Percentiles rank a stretch among this genome's conserved stretches.
Conservation (phyloP, 2,113 vertebrate species). For the Tetrao urogallus region DNA sequence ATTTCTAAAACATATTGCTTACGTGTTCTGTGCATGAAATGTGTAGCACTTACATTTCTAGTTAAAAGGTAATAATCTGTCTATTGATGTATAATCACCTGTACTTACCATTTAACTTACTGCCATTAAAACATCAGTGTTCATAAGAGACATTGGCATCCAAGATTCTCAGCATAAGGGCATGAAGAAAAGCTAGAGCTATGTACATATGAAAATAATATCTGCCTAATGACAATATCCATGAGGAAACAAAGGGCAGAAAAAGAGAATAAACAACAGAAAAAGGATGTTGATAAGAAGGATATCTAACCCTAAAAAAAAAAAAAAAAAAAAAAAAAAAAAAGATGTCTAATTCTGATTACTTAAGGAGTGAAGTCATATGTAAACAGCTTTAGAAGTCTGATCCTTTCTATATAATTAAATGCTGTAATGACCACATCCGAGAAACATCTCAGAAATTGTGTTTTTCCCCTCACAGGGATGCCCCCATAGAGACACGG, state of each 20-base stretch:
- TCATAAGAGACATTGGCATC: neutral
- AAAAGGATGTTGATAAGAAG: neutral
- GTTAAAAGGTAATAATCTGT: neutral
- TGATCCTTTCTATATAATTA: neutral
- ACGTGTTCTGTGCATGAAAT: neutral
- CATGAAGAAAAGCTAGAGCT: neutral
- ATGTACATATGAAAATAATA: neutral
- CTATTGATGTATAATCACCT: neutral
- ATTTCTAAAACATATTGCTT: neutral
- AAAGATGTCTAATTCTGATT: neutral
- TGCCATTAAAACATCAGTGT: neutral
- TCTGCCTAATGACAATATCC: neutral
- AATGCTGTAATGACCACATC: neutral
- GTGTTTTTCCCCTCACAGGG: fast-evolving
- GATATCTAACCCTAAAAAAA: neutral
- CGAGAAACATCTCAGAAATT: neutral
- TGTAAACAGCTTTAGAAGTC: neutral
- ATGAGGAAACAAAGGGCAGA: neutral
- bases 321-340: neutral
- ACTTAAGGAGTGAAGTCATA: neutral
- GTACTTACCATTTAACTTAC: neutral
- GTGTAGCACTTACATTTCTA: neutral
- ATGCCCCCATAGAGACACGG: neutral
- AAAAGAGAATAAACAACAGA: neutral
- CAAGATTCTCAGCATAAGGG: neutral